Evolutionary conservation across 2,113 vertebrate species (phyloP).

Genomic region (Coreoperca whiteheadi): DNA sequence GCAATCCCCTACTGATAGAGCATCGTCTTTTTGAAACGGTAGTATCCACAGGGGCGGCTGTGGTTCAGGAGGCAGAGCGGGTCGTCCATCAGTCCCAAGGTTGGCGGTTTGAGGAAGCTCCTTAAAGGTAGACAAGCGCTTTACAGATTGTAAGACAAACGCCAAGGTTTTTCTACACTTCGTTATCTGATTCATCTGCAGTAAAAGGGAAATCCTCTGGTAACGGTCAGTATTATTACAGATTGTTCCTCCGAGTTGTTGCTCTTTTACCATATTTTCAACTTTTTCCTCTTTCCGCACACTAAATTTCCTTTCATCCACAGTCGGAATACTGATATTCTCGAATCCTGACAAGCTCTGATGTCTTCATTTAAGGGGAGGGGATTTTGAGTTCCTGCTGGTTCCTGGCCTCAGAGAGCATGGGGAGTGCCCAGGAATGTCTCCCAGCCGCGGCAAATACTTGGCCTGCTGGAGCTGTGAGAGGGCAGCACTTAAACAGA

Average conservation of each 20-base stretch:
- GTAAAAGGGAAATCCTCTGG: neutral
- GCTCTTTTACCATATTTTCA: neutral
- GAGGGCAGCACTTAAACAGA: slow-evolving; percentile 63
- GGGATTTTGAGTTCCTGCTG: slow-evolving; percentile 36
- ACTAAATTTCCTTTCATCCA: neutral
- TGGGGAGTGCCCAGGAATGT: slow-evolving; percentile 78
- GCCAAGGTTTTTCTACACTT: too few relatives aligned
- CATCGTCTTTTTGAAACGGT: neutral
- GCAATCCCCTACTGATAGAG: neutral
- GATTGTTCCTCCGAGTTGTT: neutral
- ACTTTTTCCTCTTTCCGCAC: neutral
- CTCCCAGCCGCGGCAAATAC: slow-evolving; percentile 76
- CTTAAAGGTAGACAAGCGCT: too few relatives aligned
- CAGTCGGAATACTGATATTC: slow-evolving; percentile 3
- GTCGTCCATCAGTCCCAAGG: too few relatives aligned
- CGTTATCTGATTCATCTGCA: neutral
- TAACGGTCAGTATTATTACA: neutral
- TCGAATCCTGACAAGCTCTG: slow-evolving; percentile 33
- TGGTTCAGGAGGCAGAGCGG: too few relatives aligned
- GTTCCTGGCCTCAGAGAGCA: slow-evolving; percentile 38
- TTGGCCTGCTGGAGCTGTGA: slow-evolving; percentile 60
- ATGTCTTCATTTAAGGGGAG: slow-evolving; percentile 46
- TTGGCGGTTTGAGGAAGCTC: too few relatives aligned
- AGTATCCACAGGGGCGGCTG: neutral
- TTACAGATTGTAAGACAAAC: neutral